These are phyloP conservation scores for Labeo calbasu DNA, from an alignment of 2,797 vertebrate genomes.

Conservation along the genomic window DNA sequence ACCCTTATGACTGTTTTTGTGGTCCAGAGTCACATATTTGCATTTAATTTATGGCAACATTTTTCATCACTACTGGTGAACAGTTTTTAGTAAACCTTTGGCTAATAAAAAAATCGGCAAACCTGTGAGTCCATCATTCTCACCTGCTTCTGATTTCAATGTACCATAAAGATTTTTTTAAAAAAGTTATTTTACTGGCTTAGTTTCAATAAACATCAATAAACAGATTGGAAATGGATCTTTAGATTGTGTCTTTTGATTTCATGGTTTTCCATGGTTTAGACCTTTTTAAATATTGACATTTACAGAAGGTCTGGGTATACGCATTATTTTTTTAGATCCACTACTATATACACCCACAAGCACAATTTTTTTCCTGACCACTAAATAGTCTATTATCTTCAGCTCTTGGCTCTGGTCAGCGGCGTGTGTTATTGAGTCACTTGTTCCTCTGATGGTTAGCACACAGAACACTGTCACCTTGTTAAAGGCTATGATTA, in stretches of 20 bases:
- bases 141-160: neutral
- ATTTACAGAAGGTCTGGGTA: neutral
- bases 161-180: neutral
- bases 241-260: neutral
- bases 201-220: no score
- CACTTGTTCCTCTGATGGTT: constrained; percentile 18
- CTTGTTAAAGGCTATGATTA: constrained; percentile 74
- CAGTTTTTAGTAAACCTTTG: neutral
- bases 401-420: neutral
- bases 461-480: constrained; percentile 60
- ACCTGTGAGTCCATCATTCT: neutral
- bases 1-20: no score
- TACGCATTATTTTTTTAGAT: neutral
- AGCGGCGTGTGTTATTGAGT: neutral
- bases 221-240: neutral
- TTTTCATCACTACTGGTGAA: neutral
- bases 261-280: neutral
- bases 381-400: neutral
- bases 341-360: neutral
- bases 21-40: neutral
- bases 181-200: no score
- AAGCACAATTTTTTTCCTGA: neutral
- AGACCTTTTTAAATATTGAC: neutral
- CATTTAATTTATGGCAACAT: neutral
- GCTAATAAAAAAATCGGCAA: neutral